Base-by-base conservation (phyloP, 2,113 vertebrate species). In the Grallaria varia region DNA sequence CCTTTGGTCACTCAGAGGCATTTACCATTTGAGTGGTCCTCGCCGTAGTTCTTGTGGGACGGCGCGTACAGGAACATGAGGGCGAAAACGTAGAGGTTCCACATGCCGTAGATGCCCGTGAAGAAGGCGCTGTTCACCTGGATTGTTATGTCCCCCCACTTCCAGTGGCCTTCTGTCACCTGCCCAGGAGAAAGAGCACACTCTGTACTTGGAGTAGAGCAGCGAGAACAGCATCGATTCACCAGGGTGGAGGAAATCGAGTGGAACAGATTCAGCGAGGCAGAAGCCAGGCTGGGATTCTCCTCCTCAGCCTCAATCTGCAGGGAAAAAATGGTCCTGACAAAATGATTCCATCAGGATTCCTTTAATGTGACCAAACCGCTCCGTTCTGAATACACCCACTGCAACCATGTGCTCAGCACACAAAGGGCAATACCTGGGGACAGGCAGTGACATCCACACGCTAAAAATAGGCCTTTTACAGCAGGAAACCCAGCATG, bases 41-140 rank as follows among this genome's bases (percentile, higher is more conserved):
- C 99, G 9, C 99, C 99, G 0, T 99, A 99, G 68, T 98, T 98
- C 96, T 99, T 99, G 98, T 99, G 99, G 5, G 99, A 99, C 0
- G 99, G 99, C 0, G 99, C 99, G 1, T 99, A 99, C 28, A 99
- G 98, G 98, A 99, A 99, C 99, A 99, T 99, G 95, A 99, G 98
- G 40, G 99, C 99, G 0, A 99, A 99, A 81, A 99, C 99, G 9
- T 99, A 99, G 47, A 99, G 99, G 96, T 99, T 99, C 99, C 99
- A 99, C 99, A 99, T 99, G 44, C 99, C 99, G 0, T 99, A 99
- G 97, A 99, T 99, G 80, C 99, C 99, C 0, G 99, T 99, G 98
- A 99, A 99, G 97, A 99, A 99, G 78, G 99, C 99, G 1, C 99
- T 99, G 98, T 99, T 99, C 94, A 98, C 98, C 92, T 99, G 98